Percentiles rank a stretch among this genome's conserved stretches.
Conservation (phyloP, 2,113 vertebrate species). For the Gymnocephalus cernua region DNA sequence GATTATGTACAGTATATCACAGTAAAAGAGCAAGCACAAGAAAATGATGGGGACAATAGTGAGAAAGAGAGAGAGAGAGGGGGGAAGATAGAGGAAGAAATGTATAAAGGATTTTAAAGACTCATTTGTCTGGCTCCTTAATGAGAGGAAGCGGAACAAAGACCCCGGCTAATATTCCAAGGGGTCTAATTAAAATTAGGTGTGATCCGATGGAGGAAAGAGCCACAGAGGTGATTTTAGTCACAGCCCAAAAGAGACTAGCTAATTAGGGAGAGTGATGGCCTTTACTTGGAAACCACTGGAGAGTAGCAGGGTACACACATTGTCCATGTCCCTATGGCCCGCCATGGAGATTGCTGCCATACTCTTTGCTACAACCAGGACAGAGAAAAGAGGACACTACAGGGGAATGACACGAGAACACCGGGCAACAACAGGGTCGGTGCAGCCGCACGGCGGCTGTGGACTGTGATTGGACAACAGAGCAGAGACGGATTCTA, state of each 20-base stretch:
- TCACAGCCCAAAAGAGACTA: constrained; percentile 87
- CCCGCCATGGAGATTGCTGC: constrained; percentile 70
- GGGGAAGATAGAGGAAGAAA: constrained; percentile 62
- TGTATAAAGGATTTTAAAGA: constrained; percentile 83
- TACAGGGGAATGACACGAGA: constrained; percentile 31
- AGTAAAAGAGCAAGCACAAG: constrained; percentile 46
- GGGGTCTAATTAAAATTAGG: constrained; percentile 95
- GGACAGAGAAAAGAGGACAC: constrained; percentile 53
- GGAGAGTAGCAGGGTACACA: constrained; percentile 78
- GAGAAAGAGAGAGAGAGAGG: not conserved
- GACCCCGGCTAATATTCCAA: constrained; percentile 90
- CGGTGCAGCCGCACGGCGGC: not conserved
- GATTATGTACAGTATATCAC: constrained; percentile 66
- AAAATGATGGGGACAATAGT: constrained; percentile 61
- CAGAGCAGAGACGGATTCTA: constrained; percentile 29
- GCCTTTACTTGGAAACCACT: constrained; percentile 90
- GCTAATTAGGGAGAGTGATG: constrained; percentile 97
- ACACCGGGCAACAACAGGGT: constrained; percentile 34
- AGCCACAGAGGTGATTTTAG: constrained; percentile 91
- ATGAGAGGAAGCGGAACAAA: constrained; percentile 91
- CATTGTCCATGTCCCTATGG: constrained; percentile 84
- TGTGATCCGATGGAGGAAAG: constrained; percentile 86
- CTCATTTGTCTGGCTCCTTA: constrained; percentile 89
- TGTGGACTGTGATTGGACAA: constrained; percentile 38
- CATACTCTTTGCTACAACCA: constrained; percentile 69